Evolutionary conservation across 1,140 invertebrate species (phyloP), one percentile per base, ranked within the genome.

Genomic region (Bombyx mandarina): DNA sequence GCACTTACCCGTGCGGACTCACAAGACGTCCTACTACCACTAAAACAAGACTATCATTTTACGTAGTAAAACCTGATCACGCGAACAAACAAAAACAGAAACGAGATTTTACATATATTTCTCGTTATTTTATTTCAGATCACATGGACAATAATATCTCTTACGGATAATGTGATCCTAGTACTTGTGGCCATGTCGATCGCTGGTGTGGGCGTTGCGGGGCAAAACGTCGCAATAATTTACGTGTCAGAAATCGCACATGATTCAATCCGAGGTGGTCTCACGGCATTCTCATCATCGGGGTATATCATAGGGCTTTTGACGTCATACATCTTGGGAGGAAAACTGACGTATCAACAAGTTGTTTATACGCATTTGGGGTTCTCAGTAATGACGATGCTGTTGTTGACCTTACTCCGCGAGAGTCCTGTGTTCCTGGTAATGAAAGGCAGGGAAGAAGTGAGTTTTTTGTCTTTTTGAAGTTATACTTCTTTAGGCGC

Each of bases 401-500:
- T 56, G 69, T 84, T 6, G 9, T 35, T 84, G 43, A 50, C 50
- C 7, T 42, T 78, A 1, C 61, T 86, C n/a, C 76, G 74, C 48
- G 82, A 85, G 44, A 82, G 78, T n/a, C 82, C 82, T 9, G 75
- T 82, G 7, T 82, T 63, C 63, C 51, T 85, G n/a, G 57, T 85
- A 52, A 71, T 75, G 53, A 63, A 63, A 42, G 75, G 75, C 0
- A 78, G 65, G 12, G 79, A 84, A 52, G 62, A 82, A 67, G 82
- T 86, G 57, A 22, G 54, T 54, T 18, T 55, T 47, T 12, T 45
- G 6, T 2, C 43, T 44, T 6, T 44, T 42, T 43, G 8, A 6
- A n/a, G 10, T 6, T 6, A 43, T 12, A 8, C 12, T 18, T 54
- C 52, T 44, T 44, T 35, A 49, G n/a, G 8, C n/a, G n/a, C 4